These are phyloP conservation scores for Takifugu ocellatus DNA, from an alignment of 2,797 vertebrate genomes.

Conservation along the genomic window DNA sequence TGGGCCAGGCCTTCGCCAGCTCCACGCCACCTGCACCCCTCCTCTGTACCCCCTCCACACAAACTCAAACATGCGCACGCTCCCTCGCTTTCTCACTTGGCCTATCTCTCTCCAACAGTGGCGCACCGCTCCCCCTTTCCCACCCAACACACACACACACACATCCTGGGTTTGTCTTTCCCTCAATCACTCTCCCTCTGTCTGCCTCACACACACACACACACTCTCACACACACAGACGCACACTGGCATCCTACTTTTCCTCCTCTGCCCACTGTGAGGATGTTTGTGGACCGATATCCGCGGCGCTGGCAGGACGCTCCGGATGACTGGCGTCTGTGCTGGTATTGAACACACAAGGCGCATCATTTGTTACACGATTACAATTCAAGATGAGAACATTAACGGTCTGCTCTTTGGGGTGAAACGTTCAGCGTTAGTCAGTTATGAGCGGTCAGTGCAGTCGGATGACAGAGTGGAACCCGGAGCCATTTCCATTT, in stretches of 20 bases:
- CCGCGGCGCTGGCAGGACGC: constrained; percentile 56
- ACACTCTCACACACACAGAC: constrained; percentile 43
- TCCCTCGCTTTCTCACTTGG: constrained; percentile 55
- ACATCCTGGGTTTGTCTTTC: constrained; percentile 43
- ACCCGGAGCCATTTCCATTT: constrained; percentile 38
- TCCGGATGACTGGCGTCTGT: constrained; percentile 38
- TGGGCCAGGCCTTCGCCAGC: constrained; percentile 78
- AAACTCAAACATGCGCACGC: constrained; percentile 54
- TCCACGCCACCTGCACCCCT: constrained; percentile 87
- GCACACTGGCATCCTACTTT: constrained; percentile 48
- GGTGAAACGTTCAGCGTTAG: constrained; percentile 19
- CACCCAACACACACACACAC: constrained; percentile 19
- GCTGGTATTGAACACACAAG: constrained; percentile 49
- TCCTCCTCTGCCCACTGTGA: constrained; percentile 54
- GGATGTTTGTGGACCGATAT: constrained; percentile 63
- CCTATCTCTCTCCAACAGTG: constrained; percentile 68
- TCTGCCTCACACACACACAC: constrained; percentile 39
- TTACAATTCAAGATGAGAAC: constrained; percentile 35
- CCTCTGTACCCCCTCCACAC: constrained; percentile 63
- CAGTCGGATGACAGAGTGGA: constrained; percentile 29
- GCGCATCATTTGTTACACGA: constrained; percentile 25
- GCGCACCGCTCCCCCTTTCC: constrained; percentile 28
- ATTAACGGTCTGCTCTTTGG: constrained; percentile 37
- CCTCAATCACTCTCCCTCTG: constrained; percentile 46
- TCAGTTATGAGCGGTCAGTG: constrained; percentile 21